Evolutionary conservation across 1,140 invertebrate species (phyloP).

Genomic region (Drosophila lowei): DNA sequence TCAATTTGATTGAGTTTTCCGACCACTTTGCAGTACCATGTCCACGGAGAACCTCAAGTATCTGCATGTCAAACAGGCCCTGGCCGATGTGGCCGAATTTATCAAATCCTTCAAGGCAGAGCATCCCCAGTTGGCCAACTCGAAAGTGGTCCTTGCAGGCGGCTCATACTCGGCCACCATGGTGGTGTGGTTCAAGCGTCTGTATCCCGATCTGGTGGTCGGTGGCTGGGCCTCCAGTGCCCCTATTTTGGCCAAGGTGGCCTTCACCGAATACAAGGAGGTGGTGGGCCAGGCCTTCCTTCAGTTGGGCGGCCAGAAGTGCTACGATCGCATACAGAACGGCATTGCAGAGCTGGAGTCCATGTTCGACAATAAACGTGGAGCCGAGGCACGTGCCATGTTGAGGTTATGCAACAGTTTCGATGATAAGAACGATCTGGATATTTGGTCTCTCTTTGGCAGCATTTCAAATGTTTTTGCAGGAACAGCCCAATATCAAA

Average conservation of each 20-base stretch:
- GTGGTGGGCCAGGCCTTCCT: slow-evolving; percentile 55
- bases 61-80: slow-evolving; percentile 88
- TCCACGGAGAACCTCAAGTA: slow-evolving; percentile 86
- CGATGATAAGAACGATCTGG: slow-evolving; percentile 72
- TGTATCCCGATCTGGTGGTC: slow-evolving; percentile 90
- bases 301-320: slow-evolving; percentile 76
- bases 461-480: slow-evolving; percentile 74
- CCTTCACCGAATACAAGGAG: slow-evolving; percentile 70
- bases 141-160: slow-evolving; percentile 87
- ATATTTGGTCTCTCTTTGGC: slow-evolving; percentile 72
- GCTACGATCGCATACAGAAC: slow-evolving; percentile 84
- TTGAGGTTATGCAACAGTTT: slow-evolving; percentile 81
- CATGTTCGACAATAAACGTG: slow-evolving; percentile 70
- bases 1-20: too few relatives aligned
- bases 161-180: slow-evolving; percentile 91
- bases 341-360: slow-evolving; percentile 84
- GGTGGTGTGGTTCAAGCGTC: slow-evolving; percentile 89
- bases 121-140: slow-evolving; percentile 72
- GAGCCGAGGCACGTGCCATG: slow-evolving; percentile 62
- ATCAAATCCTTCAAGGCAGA: slow-evolving; percentile 85
- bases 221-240: slow-evolving; percentile 90
- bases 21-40: slow-evolving; percentile 83
- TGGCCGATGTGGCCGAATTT: slow-evolving; percentile 89
- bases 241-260: slow-evolving; percentile 85
- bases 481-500: slow-evolving; percentile 69